phyloP scores from a whole-genome alignment of 92 coral and sea anemone genomes.

The Porites lobata region DNA sequence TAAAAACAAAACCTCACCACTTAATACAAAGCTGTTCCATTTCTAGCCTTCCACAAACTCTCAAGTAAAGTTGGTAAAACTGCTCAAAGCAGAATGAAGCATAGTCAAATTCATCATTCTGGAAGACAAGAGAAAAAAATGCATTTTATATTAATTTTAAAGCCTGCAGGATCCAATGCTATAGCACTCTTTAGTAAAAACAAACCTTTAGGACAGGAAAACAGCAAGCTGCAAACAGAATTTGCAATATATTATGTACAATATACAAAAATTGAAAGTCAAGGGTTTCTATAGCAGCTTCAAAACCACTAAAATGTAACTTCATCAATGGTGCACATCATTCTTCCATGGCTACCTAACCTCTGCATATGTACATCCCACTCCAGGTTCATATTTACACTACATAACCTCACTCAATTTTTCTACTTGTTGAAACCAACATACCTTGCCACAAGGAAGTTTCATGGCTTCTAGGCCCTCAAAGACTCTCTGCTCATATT shows the following conservation, averaged over 20 bases:
- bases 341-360: too few species aligned
- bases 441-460: conserved; percentile 89
- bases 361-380: too few species aligned
- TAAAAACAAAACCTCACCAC: conserved; percentile 71
- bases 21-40: conserved; percentile 88
- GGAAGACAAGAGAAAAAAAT: neutral
- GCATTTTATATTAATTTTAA: neutral
- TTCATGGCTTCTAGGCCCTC: conserved; percentile 94
- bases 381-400: too few species aligned
- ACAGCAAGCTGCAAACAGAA: too few species aligned
- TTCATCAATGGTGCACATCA: too few species aligned
- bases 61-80: conserved; percentile 92
- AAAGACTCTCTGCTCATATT: conserved; percentile 89
- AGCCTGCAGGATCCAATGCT: too few species aligned
- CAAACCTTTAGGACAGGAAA: too few species aligned
- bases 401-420: neutral
- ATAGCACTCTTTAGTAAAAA: too few species aligned
- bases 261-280: too few species aligned
- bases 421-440: neutral
- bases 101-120: conserved; percentile 88
- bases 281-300: too few species aligned
- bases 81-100: conserved; percentile 85
- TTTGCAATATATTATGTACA: too few species aligned
- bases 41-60: conserved; percentile 95
- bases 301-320: too few species aligned